Evolutionary conservation across 1,140 invertebrate genomes (phyloP).

Genomic region (Bombus huntii): DNA sequence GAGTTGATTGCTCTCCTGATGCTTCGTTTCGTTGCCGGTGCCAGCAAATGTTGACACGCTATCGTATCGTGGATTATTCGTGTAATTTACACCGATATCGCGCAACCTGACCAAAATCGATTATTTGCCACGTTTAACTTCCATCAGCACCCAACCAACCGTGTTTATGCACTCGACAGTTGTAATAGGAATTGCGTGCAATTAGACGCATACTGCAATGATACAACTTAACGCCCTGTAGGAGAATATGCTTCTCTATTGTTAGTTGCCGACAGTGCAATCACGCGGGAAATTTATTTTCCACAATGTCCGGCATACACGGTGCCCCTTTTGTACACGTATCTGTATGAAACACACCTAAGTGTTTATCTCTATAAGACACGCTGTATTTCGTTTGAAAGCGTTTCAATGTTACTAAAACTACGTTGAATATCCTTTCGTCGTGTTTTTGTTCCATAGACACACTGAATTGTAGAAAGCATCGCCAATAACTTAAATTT

Average conservation of each 20-base stretch:
- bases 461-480: no score
- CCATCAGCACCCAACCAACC: slow-evolving; percentile 57
- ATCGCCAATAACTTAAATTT: no score
- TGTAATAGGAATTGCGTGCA: slow-evolving; percentile 51
- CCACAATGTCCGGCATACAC: no score
- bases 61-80: slow-evolving; percentile 65
- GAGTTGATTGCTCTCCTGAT: slow-evolving; percentile 52
- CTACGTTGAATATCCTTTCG: no score
- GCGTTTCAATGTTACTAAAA: no score
- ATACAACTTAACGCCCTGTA: neutral
- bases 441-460: no score
- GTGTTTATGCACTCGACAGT: slow-evolving; percentile 59
- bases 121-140: slow-evolving; percentile 69
- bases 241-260: neutral
- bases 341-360: no score
- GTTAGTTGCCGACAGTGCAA: neutral
- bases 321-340: no score
- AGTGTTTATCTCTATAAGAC: no score
- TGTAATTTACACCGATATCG: slow-evolving; percentile 61
- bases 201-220: slow-evolving; percentile 49
- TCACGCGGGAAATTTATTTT: neutral
- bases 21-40: slow-evolving; percentile 30
- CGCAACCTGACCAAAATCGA: slow-evolving; percentile 53
- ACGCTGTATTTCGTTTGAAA: no score
- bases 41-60: slow-evolving; percentile 60